Evolutionary conservation across 2,888 invertebrate genomes (phyloP), one percentile per base, ranked within the genome.

Genomic region (Macrosoma leucophasiata): DNA sequence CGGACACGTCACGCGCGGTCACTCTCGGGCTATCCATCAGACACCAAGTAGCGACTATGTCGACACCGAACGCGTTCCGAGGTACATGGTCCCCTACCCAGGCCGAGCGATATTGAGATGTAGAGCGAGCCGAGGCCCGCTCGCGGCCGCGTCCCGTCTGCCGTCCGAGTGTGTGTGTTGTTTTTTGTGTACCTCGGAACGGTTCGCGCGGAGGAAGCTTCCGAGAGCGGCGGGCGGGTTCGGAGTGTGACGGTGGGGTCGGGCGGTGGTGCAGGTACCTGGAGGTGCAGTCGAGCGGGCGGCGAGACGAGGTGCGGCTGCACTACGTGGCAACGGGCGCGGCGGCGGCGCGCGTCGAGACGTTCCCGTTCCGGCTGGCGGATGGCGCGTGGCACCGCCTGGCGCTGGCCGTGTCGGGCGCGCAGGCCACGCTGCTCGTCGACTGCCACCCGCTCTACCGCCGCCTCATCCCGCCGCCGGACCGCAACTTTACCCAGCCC

Each of bases 201-300:
- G 71, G 82, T 77, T 68, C 67, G 78, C 67, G 67, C 58, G 65
- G 69, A 48, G 59, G 61, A 62, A 58, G 57, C 54, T 57, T 62
- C 62, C 57, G 58, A 48, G 56, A 40, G 56, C 45, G 48, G 44
- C 45, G 47, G 42, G 48, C 48, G 45, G 47, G 41, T 40, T 42
- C 45, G 47, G 53, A 36, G 48, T 45, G 52, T 64, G 58, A 55
- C 54, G 36, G 48, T 45, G 52, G 65, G 58, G 55, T 52, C 55
- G 39, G 57, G 53, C 57, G 55, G 58, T 52, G 58, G 53, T 62
- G 65, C 69, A 93, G 95, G 87, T 94, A 93, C 86, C 87, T 95
- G 86, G 95, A 96, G 87, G 87, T 96, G 79, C 94, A 95, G 86
- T 95, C 94, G 68, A 94, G 93, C 79, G 95, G 95, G 52, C 89